Evolutionary conservation across 53 echinoderm and acorn worm genomes (phyloP), one percentile per base, ranked within the genome.

Genomic region (Antedon mediterranea): DNA sequence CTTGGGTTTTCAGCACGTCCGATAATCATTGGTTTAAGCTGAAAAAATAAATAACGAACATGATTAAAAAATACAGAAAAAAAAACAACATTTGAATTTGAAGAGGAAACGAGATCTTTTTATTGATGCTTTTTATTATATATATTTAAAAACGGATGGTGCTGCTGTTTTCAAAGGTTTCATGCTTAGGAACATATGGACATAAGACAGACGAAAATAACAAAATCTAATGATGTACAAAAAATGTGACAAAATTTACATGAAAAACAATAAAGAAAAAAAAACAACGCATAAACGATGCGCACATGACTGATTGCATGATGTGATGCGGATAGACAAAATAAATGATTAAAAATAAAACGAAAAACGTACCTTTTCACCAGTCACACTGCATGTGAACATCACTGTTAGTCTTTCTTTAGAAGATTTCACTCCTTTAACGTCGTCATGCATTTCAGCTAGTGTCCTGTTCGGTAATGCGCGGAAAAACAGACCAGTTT

Each of bases 401-500:
- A 85, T 85, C 33, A 88, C 43, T 0, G 82, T 88, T 0, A 85
- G 0, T 0, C 82, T 28, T 34, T 85, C 89, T 78, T 88, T 88
- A 0, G 82, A 85, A 0, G 79, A 29, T 44, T 88, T 88, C 0
- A 81, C 78, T 37, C 85, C 89, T 0, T 75, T 81, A 28, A 73
- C 74, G 32, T 88, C 82, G 2, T 20, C 37, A 0, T 79, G 82
- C 30, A 82, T 85, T 0, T 71, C 23, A 14, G 79, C 79, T 20
- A 82, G 85, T 0, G 85, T 85, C 30, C 42, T 32, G 43, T 88
- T 81, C 3, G 74, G 34, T 13, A 75, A 81, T 33, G 78, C 78
- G 4, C 72, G 32, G 74, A 32, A 84, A 84, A 77, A 81, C 11
- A 88, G 72, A 0, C 84, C 84, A 0, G 84, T 84, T 76, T 88